phyloP scores from a whole-genome alignment of 2,113 vertebrate genomes.

The Podocnemis expansa region DNA sequence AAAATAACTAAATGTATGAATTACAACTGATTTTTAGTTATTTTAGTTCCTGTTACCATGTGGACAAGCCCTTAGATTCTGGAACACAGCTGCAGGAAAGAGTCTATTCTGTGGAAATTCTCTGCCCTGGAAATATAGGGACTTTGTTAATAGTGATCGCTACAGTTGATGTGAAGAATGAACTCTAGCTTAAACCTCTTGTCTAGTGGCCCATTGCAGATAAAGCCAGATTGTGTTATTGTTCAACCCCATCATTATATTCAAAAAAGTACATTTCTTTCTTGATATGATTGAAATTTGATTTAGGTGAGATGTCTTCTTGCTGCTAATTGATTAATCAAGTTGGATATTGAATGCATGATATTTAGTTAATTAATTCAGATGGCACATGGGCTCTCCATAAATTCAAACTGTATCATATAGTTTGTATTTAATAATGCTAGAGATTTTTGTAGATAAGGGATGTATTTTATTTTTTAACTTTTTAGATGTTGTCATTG shows the following conservation, averaged over 20 bases:
- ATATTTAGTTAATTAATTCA: background rate
- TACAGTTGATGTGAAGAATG: background rate
- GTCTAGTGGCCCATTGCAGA: background rate
- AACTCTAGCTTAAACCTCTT: background rate
- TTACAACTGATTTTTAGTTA: accelerated
- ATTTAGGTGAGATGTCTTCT: background rate
- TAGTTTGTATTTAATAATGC: background rate
- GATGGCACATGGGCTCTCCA: background rate
- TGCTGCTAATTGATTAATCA: background rate
- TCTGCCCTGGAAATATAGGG: background rate
- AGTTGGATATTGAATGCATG: background rate
- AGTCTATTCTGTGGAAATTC: background rate
- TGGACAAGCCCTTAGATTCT: background rate
- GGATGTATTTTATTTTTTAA: background rate
- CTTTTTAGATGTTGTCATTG: background rate
- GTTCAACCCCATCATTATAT: background rate
- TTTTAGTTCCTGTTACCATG: background rate
- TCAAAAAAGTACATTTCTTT: background rate
- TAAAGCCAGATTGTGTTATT: background rate
- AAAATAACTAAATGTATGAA: background rate
- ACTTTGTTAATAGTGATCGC: background rate
- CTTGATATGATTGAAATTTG: background rate
- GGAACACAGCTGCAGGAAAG: background rate
- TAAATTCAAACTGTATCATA: background rate
- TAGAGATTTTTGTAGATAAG: background rate